These are phyloP conservation scores for Caenorhabditis sp. DNA, from an alignment of 2,888 invertebrate species.

Conservation along the genomic window DNA sequence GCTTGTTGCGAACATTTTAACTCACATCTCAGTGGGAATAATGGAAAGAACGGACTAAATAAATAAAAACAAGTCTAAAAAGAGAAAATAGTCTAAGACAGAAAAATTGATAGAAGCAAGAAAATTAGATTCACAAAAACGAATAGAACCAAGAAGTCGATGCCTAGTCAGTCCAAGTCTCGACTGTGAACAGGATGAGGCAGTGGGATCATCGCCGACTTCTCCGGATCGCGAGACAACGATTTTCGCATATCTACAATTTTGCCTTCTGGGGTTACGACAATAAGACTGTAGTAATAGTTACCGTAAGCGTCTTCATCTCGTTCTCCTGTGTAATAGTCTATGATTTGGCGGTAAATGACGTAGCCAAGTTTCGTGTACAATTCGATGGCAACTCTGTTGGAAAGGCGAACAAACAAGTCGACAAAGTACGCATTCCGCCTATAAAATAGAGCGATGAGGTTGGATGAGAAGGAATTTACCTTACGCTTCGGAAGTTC, in stretches of 20 bases:
- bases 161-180: slow-evolving; percentile 48
- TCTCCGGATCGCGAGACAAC: slow-evolving; percentile 90
- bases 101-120: background rate
- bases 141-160: background rate
- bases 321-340: slow-evolving; percentile 97
- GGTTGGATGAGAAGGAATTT: no score
- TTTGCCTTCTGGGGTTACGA: background rate
- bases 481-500: slow-evolving; percentile 91
- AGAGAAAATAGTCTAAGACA: background rate
- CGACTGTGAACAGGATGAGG: slow-evolving; percentile 87
- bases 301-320: slow-evolving; percentile 99
- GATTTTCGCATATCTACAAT: slow-evolving; percentile 96
- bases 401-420: slow-evolving; percentile 96
- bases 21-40: no score
- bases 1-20: slow-evolving; percentile 1
- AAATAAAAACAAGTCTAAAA: background rate
- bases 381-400: slow-evolving; percentile 97
- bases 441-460: no score
- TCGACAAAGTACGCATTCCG: slow-evolving; percentile 97
- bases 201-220: slow-evolving; percentile 93
- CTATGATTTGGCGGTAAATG: slow-evolving; percentile 94
- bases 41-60: no score
- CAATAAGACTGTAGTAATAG: background rate
- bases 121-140: slow-evolving; percentile 8
- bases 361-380: slow-evolving; percentile 90